Evolutionary conservation across 2,113 vertebrate species (phyloP), one percentile per base, ranked within the genome.

Genomic region (Scolopax mira): DNA sequence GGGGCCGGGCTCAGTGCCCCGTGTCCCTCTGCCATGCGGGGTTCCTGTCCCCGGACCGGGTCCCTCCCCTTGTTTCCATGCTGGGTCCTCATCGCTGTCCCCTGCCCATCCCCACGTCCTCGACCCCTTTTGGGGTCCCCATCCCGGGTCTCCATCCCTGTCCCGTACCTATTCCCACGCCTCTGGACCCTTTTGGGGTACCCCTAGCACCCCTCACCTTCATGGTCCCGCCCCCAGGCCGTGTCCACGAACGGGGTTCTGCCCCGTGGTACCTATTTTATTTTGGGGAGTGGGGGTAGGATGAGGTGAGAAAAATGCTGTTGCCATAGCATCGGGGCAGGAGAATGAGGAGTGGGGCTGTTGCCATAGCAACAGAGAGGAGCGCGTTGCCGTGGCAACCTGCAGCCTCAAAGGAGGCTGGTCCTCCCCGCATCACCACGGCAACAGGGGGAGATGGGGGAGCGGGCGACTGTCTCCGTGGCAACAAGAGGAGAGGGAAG

Each of bases 241-340:
- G 23, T 41, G 28, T 7, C 35, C 57, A 8, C 22, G 4, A 11
- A 7, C 6, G 46, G 52, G 74, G 69, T 21, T 55, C 12, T 54
- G 66, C 44, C 49, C 65, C 28, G 27, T 0, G n/a, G 27, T 8
- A 28, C 12, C 41, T 54, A 54, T 30, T 27, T 49, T 49, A n/a
- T 75, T 21, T 4, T 2, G 3, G 7, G 4, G 48, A 24, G 24
- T 13, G 11, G 37, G 25, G 14, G 18, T 7, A 7, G 35, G 17
- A 13, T 2, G 83, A 61, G 39, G 79, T 44, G 66, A 84, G 88
- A 67, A 91, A 85, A 89, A 89, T 93, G 92, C 73, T 35, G 97
- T 96, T 97, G 91, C 97, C 89, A 73, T 79, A 37, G 90, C 96
- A 96, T 97, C 95, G 49, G 95, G 96, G 97, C 96, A 96, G 70